Evolutionary conservation across 1,140 invertebrate species (phyloP), one percentile per base, ranked within the genome.

Genomic region (Eumaeus atala): DNA sequence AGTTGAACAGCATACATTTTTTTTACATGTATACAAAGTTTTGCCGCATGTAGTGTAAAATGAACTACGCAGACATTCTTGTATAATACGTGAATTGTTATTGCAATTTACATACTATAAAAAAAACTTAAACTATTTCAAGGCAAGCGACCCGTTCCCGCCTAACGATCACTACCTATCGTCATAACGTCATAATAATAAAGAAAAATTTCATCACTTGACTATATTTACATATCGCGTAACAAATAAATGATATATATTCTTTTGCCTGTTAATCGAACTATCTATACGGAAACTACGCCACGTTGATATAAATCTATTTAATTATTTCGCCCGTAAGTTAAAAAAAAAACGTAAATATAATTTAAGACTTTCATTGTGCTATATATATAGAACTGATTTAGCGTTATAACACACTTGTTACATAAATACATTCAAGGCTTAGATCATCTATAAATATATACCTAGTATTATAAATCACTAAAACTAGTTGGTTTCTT

Each of bases 401-500:
- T 44, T 44, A 44, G 16, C 16, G 40, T 44, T 44, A 44, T 44
- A 44, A 16, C 12, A 9, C 40, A 16, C 16, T 44, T 44, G 9
- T 44, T 44, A 44, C 40, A 44, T 44, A 44, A 44, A 44, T 44
- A 9, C 40, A 44, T 44, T 44, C 40, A 44, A 44, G 9, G 40
- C 40, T 44, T 9, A 44, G 40, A 40, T 40, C 12, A 14, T 9
- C 12, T 44, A 50, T 51, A 54, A 14, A 34, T 47, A 36, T 14
- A 54, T 36, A 16, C 38, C 5, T 14, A 44, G 9, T 17, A 14
- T 14, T 44, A 44, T 44, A 44, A 44, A 44, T 44, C 40, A 16
- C 40, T 16, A 36, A 48, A 50, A 48, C 36, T 62, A 61, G 60
- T 54, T 47, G 36, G 34, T 58, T 62, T 67, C 64, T 62, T 66